phyloP scores from a whole-genome alignment of 1,140 invertebrate species.

The Drosophila parabipectinata region DNA sequence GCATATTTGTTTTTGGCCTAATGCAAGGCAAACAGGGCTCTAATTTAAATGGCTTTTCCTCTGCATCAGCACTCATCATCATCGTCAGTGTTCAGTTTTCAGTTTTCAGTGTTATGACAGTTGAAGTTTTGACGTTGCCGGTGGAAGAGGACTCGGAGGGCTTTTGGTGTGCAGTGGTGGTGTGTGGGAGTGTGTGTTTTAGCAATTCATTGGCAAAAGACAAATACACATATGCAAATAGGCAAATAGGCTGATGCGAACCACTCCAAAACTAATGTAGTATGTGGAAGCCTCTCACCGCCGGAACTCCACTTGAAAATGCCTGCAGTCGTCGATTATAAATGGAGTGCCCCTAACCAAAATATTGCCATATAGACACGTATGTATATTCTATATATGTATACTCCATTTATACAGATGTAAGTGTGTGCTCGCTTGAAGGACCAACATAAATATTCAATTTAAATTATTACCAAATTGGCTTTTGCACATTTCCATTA shows the following conservation, averaged over 20 bases:
- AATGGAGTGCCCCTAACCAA: conserved; percentile 49
- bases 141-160: neutral
- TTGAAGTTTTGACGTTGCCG: conserved; percentile 69
- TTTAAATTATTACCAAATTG: conserved; percentile 82
- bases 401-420: neutral
- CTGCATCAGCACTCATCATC: conserved; percentile 42
- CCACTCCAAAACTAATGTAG: conserved; percentile 77
- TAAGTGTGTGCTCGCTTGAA: neutral
- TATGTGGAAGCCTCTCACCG: conserved; percentile 48
- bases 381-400: neutral
- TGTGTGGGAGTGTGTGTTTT: conserved; percentile 43
- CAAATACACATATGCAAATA: conserved; percentile 81
- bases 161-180: conserved; percentile 2
- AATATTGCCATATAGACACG: neutral
- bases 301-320: conserved; percentile 39
- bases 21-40: conserved; percentile 75
- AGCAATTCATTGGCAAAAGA: conserved; percentile 79
- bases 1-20: conserved; percentile 70
- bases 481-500: conserved; percentile 80
- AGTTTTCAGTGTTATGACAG: conserved; percentile 70
- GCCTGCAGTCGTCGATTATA: conserved; percentile 75
- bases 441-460: conserved; percentile 76
- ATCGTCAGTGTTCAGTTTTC: conserved; percentile 37
- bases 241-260: conserved; percentile 57
- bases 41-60: conserved; percentile 73